Evolutionary conservation across 2,113 vertebrate species (phyloP), one percentile per base, ranked within the genome.

Genomic region (Cebidichthys violaceus): DNA sequence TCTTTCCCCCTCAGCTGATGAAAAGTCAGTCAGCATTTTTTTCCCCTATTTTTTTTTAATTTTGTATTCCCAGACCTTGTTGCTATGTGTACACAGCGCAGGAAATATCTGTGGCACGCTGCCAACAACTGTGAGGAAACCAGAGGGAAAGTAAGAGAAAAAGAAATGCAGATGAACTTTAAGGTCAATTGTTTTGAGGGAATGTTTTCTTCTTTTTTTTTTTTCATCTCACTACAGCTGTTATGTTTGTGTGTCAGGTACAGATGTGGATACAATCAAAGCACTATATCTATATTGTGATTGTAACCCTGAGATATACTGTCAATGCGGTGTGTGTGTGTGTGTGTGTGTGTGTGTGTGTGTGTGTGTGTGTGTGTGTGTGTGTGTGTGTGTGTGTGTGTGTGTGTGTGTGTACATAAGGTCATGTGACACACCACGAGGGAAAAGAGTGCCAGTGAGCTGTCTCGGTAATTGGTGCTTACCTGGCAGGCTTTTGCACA

Each of bases 391-490:
- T 43, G 62, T 66, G 62, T 43, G 35, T 24, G 22, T 22, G 66
- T 75, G 82, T 79, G 76, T 86, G 54, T 86, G 7, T 6, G 37
- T 83, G 82, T 75, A 29, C 47, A n/a, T 88, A 86, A 91, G 93
- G 92, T 86, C 85, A 85, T 11, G 27, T 86, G 90, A 88, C 91
- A 89, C 87, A 83, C 81, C 64, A 43, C 57, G 71, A 85, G 75
- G 55, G 76, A 77, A 70, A 5, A 75, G 69, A 75, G 73, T 84
- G 86, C 89, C 90, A 88, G 89, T 70, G 89, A 94, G 92, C 87
- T 82, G 82, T 89, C 89, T 86, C 37, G 77, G 92, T 94, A 94
- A 94, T 94, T 94, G 94, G 92, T 91, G 87, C 86, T 84, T 93
- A 94, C 93, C 93, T 93, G 90, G 89, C 92, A 93, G 85, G 88